Conservation (phyloP, 1,140 invertebrate species). For the Lepeophtheirus salmonis region DNA sequence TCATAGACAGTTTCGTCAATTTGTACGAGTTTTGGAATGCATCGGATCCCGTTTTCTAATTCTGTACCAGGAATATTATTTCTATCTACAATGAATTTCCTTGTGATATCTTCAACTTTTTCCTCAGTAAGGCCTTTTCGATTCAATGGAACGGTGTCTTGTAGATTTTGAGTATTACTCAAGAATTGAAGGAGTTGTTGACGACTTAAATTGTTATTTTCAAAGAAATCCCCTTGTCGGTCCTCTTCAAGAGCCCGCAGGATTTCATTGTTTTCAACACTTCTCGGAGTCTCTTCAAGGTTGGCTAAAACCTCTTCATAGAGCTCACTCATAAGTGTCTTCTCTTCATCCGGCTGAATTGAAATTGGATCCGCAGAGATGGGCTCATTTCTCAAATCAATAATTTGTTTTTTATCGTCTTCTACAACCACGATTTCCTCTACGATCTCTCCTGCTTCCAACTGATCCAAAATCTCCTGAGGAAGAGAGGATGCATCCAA, state of each 20-base stretch:
- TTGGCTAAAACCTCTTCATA: background rate
- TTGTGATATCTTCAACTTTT: background rate
- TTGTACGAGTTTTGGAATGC: constrained; percentile 11
- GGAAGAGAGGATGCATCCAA: background rate
- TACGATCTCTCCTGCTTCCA: background rate
- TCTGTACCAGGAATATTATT: background rate
- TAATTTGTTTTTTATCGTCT: background rate
- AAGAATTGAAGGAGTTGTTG: background rate
- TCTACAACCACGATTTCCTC: background rate
- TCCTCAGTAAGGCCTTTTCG: background rate
- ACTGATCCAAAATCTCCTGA: background rate
- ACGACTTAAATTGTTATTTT: background rate
- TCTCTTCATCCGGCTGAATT: background rate
- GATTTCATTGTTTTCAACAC: background rate
- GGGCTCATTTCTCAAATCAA: background rate
- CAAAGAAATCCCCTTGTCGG: background rate
- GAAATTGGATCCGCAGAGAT: background rate
- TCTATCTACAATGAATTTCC: background rate
- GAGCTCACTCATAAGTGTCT: background rate
- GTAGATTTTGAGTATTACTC: background rate
- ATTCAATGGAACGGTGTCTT: background rate
- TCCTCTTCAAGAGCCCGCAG: background rate
- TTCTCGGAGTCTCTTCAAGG: background rate
- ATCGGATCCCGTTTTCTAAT: constrained; percentile 8
- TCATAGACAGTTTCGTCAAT: constrained; percentile 17